phyloP scores from a whole-genome alignment of 2,113 vertebrate species.

The Mastomys natalensis region DNA sequence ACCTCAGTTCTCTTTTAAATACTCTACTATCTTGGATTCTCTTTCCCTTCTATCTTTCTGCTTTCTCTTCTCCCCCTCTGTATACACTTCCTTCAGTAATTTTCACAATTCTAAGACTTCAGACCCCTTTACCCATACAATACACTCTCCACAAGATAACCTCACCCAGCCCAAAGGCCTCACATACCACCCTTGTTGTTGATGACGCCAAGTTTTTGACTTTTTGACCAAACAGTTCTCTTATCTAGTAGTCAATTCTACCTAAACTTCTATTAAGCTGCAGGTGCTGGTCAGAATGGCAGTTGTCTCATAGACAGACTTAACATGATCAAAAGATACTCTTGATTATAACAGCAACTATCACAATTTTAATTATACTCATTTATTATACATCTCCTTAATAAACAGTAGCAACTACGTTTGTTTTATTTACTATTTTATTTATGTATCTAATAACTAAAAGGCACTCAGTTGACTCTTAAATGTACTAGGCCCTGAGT shows the following conservation, averaged over 20 bases:
- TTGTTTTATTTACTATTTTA: conserved; percentile 40
- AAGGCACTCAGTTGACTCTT: background rate
- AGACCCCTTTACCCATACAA: background rate
- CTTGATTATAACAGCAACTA: conserved; percentile 30
- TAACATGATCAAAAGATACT: conserved; percentile 38
- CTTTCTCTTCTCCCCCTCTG: background rate
- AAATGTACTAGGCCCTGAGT: background rate
- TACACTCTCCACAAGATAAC: conserved; percentile 2
- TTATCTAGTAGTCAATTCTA: background rate
- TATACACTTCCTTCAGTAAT: background rate
- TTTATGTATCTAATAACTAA: background rate
- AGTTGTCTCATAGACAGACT: background rate
- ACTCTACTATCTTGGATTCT: background rate
- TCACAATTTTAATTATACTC: conserved; percentile 42
- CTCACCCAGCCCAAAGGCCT: conserved; percentile 3
- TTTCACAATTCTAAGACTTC: background rate
- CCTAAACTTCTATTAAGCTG: background rate
- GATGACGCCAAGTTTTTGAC: background rate
- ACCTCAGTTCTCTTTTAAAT: conserved; percentile 10
- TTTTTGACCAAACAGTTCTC: conserved; percentile 39
- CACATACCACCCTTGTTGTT: background rate
- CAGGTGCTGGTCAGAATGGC: background rate
- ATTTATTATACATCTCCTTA: conserved; percentile 18
- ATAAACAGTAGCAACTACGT: conserved; percentile 37
- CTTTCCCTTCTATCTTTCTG: conserved; percentile 15